Evolutionary conservation across 35 echinoderm and acorn worm species (phyloP), one percentile per base, ranked within the genome.

Genomic region (Heliocidaris tuberculata): DNA sequence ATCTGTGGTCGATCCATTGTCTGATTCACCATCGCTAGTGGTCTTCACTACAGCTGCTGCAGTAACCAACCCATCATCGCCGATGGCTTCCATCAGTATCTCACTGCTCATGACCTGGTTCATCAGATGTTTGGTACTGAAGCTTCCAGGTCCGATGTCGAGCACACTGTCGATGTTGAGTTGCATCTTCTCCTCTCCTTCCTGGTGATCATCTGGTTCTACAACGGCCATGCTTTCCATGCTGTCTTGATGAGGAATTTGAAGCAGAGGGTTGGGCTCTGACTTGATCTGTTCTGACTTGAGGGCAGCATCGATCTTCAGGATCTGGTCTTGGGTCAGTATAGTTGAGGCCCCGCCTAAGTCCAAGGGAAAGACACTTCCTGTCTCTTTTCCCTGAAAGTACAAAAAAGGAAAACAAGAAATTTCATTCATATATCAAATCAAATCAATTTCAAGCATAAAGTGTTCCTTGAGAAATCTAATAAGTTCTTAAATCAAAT

Each of bases 51-150:
- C 86, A 11, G 93, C 94, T 52, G 93, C 95, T 4, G 86, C 93
- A 42, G 95, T 93, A 30, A 93, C 95, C 13, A 94, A 54, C 17
- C 86, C 32, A 13, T 96, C 95, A 86, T 96, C 93, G 31, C 92
- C 92, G 16, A 96, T 93, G 65, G 54, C 93, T 27, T 93, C 95
- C 47, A 48, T 32, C 61, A 96, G 32, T 13, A 96, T 29, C 60
- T 94, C 95, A 94, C 92, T 87, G 93, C 93, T 96, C 92, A 96
- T 96, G 48, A 96, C 95, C 85, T 96, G 93, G 31, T 94, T 54
- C 86, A 96, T 85, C 8, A 96, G 93, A 31, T 94, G 86, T 21
- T 93, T 42, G n/a, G 95, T 92, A 32, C 48, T 59, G 12, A 96
- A 93, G n/a, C 94, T 95, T 59, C 48, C 88, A 24, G 93, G 86